Percentiles rank a stretch among this genome's conserved stretches.
Conservation (phyloP, 1,140 invertebrate genomes). For the Zaprionus kolodkinae region DNA sequence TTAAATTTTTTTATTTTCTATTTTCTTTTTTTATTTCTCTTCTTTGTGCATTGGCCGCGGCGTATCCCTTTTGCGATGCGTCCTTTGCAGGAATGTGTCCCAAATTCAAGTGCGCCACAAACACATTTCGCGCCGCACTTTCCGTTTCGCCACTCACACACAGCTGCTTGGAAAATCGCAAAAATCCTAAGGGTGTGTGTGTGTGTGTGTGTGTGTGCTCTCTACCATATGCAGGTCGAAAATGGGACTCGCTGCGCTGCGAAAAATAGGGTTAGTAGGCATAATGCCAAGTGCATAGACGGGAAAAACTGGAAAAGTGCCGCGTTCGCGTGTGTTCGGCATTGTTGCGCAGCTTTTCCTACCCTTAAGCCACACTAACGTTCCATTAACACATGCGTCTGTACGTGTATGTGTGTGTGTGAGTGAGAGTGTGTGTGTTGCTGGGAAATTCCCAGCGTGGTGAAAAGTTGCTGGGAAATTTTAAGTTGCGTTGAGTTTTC, state of each 20-base stretch:
- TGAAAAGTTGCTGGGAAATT: constrained; percentile 40
- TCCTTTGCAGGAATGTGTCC: constrained; percentile 82
- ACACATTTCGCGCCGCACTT: constrained; percentile 72
- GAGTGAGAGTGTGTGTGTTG: background rate
- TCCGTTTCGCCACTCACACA: constrained; percentile 71
- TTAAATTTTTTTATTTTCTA: background rate
- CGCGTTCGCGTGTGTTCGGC: constrained; percentile 25
- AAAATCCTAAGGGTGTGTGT: constrained; percentile 5
- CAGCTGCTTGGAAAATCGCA: constrained; percentile 58
- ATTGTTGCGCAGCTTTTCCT: constrained; percentile 75
- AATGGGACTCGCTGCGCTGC: constrained; percentile 82
- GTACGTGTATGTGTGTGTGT: constrained; percentile 13
- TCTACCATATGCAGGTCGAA: constrained; percentile 59
- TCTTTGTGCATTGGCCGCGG: constrained; percentile 26
- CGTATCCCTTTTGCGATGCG: constrained; percentile 51
- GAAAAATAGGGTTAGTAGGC: constrained; percentile 84
- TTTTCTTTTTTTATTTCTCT: constrained; percentile 21
- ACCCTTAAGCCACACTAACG: constrained; percentile 57
- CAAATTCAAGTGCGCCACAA: constrained; percentile 81
- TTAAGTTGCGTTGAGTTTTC: constrained; percentile 10
- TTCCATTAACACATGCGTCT: constrained; percentile 24
- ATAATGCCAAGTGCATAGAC: constrained; percentile 84
- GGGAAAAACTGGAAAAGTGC: constrained; percentile 77
- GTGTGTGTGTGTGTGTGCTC: constrained; percentile 15
- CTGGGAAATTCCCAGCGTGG: constrained; percentile 40